Percentiles rank a stretch among this genome's conserved stretches.
These are phyloP conservation scores for Alauda arvensis DNA, from an alignment of 2,797 vertebrate genomes.

Conservation along the genomic window DNA sequence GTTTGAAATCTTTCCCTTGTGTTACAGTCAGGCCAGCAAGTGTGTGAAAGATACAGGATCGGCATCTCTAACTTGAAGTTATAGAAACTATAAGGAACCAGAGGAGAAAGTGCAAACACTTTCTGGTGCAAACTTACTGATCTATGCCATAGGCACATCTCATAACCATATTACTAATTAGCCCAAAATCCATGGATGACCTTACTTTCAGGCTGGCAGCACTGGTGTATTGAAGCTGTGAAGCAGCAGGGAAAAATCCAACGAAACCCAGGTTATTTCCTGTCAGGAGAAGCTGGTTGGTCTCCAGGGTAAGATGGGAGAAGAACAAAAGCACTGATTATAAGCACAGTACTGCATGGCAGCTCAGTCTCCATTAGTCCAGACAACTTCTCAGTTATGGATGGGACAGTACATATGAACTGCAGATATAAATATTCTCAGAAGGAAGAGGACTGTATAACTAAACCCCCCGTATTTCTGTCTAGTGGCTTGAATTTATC, in stretches of 20 bases:
- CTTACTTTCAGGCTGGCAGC: not conserved
- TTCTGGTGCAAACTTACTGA: not conserved
- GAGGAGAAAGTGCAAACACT: not conserved
- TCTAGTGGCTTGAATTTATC: not conserved
- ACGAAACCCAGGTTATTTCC: not conserved
- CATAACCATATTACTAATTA: not conserved
- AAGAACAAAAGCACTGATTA: not conserved
- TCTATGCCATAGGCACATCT: not conserved
- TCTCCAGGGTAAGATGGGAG: not conserved
- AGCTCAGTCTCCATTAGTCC: not conserved
- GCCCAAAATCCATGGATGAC: not conserved
- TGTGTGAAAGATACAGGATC: not conserved
- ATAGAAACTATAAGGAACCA: not conserved
- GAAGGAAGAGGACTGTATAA: not conserved
- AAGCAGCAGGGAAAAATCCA: not conserved
- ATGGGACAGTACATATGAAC: not conserved
- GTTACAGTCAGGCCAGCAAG: not conserved
- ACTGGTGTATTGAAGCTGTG: not conserved
- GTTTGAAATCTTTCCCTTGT: not conserved
- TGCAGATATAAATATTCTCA: not conserved
- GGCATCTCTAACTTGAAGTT: not conserved
- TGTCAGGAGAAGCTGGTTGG: not conserved
- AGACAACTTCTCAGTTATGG: not conserved
- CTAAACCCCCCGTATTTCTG: not conserved
- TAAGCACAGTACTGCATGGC: not conserved